Conservation (phyloP, 2,113 vertebrate genomes). For the Machaerirhynchus nigripectus region DNA sequence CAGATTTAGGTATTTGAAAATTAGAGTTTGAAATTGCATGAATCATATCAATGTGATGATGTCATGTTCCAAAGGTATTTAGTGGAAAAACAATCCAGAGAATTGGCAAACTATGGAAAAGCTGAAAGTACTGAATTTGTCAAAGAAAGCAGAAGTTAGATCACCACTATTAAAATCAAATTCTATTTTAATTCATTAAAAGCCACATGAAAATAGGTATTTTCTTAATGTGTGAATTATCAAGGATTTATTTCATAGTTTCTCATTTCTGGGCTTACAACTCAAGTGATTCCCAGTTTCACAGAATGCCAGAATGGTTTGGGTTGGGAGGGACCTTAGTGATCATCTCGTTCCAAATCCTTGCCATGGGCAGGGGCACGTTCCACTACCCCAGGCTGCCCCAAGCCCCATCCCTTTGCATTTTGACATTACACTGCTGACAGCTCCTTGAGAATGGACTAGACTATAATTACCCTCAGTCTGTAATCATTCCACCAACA, state of each 20-base stretch:
- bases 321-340: not conserved
- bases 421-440: not conserved
- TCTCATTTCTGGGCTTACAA: not conserved
- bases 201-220: not conserved
- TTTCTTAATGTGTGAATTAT: not conserved
- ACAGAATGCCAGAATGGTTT: not conserved
- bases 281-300: not conserved
- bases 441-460: not conserved
- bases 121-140: not conserved
- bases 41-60: not conserved
- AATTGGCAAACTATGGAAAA: not conserved
- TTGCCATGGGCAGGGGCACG: rapidly evolving
- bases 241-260: not conserved
- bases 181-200: not conserved
- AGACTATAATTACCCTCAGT: not conserved
- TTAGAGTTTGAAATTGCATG: not conserved
- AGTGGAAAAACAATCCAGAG: not conserved
- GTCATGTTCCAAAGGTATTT: not conserved
- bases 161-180: not conserved
- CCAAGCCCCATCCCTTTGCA: not conserved
- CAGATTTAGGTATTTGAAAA: not conserved
- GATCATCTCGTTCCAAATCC: not conserved
- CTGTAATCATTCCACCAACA: not conserved
- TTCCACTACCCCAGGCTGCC: not conserved
- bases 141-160: not conserved